phyloP scores from a whole-genome alignment of 2,113 vertebrate species.

The Pungitius pungitius region DNA sequence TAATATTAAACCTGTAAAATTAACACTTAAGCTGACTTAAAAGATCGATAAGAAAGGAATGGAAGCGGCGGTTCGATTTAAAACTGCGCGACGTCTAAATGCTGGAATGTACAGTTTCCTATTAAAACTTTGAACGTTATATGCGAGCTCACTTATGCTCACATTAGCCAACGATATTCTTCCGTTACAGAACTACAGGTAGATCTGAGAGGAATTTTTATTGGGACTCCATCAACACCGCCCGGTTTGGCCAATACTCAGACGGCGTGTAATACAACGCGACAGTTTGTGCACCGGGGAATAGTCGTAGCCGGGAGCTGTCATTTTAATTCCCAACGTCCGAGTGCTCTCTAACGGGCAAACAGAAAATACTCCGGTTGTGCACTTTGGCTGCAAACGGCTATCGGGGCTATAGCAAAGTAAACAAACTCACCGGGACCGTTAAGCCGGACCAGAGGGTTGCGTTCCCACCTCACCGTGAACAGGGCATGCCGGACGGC shows the following conservation, averaged over 20 bases:
- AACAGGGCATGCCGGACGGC: constrained; percentile 68
- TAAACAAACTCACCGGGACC: constrained; percentile 43
- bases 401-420: background rate
- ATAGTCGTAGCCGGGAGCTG: constrained; percentile 68
- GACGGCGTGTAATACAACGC: background rate
- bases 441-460: background rate
- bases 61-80: background rate
- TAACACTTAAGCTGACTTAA: background rate
- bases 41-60: background rate
- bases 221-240: background rate
- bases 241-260: constrained; percentile 10
- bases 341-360: rapidly evolving
- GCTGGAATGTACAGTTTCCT: constrained; percentile 41
- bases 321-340: constrained; percentile 26
- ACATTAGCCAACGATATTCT: rapidly evolving
- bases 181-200: too few relatives aligned
- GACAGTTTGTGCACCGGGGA: constrained; percentile 38
- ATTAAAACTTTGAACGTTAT: constrained; percentile 40
- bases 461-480: constrained; percentile 40
- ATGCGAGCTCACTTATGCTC: background rate
- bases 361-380: rapidly evolving
- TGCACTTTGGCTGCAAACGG: rapidly evolving
- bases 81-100: constrained; percentile 50
- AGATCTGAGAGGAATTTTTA: background rate
- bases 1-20: background rate